phyloP scores from a whole-genome alignment of 2,888 invertebrate genomes.

The Hermaeophaga mercurialis region DNA sequence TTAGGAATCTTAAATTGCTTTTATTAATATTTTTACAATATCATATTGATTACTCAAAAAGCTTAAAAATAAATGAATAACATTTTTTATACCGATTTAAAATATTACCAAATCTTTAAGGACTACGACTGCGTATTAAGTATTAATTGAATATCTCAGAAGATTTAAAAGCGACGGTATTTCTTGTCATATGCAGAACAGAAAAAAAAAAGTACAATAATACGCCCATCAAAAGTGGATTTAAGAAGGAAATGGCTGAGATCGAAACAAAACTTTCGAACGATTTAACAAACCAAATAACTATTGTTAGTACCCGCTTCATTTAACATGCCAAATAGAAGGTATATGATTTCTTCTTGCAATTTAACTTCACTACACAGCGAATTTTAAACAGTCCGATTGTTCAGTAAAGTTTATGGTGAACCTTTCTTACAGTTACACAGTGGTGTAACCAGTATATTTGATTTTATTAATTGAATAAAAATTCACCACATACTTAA shows the following conservation, averaged over 20 bases:
- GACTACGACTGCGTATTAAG: too few species aligned
- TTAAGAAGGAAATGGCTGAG: slow-evolving; percentile 52
- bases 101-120: too few species aligned
- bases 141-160: too few species aligned
- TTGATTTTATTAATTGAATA: too few species aligned
- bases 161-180: too few species aligned
- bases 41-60: too few species aligned
- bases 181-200: too few species aligned
- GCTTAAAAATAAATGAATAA: too few species aligned
- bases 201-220: background rate
- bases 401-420: slow-evolving; percentile 46
- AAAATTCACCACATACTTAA: too few species aligned
- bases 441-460: slow-evolving; percentile 3
- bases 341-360: slow-evolving; percentile 46
- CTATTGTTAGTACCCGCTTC: slow-evolving; percentile 43
- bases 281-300: slow-evolving; percentile 51
- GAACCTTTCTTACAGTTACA: slow-evolving; percentile 39
- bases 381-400: slow-evolving; percentile 50
- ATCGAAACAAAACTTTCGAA: slow-evolving; percentile 46
- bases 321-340: slow-evolving; percentile 33
- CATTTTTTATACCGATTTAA: too few species aligned
- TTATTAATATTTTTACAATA: too few species aligned
- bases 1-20: too few species aligned
- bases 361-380: slow-evolving; percentile 46
- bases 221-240: slow-evolving; percentile 45